These are phyloP conservation scores for Poecilia velifera DNA, from an alignment of 2,797 vertebrate species.

Conservation along the genomic window DNA sequence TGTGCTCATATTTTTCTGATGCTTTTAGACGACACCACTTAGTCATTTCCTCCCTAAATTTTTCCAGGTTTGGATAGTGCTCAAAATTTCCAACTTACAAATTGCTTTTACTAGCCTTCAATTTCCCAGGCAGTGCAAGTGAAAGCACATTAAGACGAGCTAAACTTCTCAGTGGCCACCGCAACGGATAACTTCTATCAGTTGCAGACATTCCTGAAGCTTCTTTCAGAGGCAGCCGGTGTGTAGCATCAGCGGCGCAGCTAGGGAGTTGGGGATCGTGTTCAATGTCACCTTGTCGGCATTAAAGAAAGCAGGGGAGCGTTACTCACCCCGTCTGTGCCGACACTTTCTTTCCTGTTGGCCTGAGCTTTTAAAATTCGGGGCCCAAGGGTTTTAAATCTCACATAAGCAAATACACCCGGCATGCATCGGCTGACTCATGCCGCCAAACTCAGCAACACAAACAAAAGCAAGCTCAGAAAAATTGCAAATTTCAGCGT, in stretches of 20 bases:
- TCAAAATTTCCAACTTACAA: not conserved
- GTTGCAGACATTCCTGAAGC: slow-evolving; percentile 9
- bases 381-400: slow-evolving; percentile 32
- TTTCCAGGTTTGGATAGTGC: not conserved
- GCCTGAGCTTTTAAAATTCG: slow-evolving; percentile 38
- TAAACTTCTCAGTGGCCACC: slow-evolving; percentile 1
- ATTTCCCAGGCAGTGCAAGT: not conserved
- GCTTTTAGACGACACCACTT: no score
- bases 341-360: slow-evolving; percentile 27
- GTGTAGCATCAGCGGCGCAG: slow-evolving; percentile 32
- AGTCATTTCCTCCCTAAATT: not conserved
- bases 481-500: not conserved
- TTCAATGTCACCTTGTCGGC: slow-evolving; percentile 62
- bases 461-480: slow-evolving; percentile 18
- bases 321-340: slow-evolving; percentile 44
- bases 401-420: slow-evolving; percentile 41
- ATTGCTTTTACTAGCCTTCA: not conserved
- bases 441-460: slow-evolving; percentile 30
- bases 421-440: slow-evolving; percentile 44
- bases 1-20: not conserved
- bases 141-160: slow-evolving; percentile 31
- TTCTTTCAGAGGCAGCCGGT: slow-evolving; percentile 17
- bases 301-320: slow-evolving; percentile 35
- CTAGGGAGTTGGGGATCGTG: slow-evolving; percentile 17
- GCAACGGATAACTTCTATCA: slow-evolving; percentile 18